Evolutionary conservation across 2,113 vertebrate genomes (phyloP), one percentile per base, ranked within the genome.

Genomic region (Nesoenas mayeri): DNA sequence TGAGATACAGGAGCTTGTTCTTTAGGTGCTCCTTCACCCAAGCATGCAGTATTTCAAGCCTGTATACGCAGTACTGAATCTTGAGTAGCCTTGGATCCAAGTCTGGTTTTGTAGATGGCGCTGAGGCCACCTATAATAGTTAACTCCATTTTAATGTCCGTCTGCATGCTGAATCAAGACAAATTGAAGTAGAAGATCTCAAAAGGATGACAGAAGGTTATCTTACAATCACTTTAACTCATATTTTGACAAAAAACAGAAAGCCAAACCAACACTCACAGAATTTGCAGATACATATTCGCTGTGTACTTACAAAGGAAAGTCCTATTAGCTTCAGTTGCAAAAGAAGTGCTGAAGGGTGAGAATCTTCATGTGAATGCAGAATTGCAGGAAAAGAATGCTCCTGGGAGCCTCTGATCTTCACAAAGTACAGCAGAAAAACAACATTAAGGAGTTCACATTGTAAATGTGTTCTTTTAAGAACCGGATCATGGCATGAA

Each of bases 321-420:
- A 82, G 26, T 66, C 60, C 36, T 47, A 6, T 24, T 58, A 34
- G 29, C 28, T 89, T 66, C 70, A 38, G 29, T 85, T 94, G 34
- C n/a, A 93, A 92, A 89, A 94, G 38, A 64, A 92, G 79, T 77
- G 40, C 67, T 61, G 51, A 95, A 47, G 72, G n/a, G 12, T 79
- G 70, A 89, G 51, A 92, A 94, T 97, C 69, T 92, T 66, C 31
- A 15, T 93, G 69, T 94, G 88, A 95, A 95, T 75, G 64, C 32
- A 94, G 48, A 65, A 95, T 91, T 69, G 22, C 57, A 93, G 91
- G 90, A 72, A 71, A 82, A 61, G 10, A 94, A 54, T 0, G 6
- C 40, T 85, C 13, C 58, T 82, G 71, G 28, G 62, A 67, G 15
- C 50, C 71, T 64, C 2, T 32, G 38, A 40, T 89, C 71, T 95